Evolutionary conservation across 2,888 invertebrate species (phyloP).

Genomic region (Drosophila rubida): DNA sequence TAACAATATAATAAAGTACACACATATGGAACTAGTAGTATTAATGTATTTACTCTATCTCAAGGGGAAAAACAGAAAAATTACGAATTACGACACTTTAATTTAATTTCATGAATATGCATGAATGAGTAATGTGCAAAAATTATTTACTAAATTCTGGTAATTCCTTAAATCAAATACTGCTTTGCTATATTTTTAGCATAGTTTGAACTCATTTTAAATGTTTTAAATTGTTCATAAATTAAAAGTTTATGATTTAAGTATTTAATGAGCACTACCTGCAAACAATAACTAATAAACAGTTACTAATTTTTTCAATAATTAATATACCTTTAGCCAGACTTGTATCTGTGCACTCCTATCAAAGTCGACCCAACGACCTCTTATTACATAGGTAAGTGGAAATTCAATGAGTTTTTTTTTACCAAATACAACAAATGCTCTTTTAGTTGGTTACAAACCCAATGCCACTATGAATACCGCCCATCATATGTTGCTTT

Average conservation of each 20-base stretch:
- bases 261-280: background rate
- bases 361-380: slow-evolving; percentile 91
- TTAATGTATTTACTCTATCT: background rate
- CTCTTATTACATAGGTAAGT: slow-evolving; percentile 92
- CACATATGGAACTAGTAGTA: background rate
- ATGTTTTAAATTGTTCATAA: too few species aligned
- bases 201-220: too few species aligned
- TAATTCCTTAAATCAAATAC: too few species aligned
- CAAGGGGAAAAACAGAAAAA: background rate
- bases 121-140: too few species aligned
- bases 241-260: too few species aligned
- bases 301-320: background rate
- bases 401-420: background rate
- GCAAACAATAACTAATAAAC: background rate
- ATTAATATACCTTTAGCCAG: slow-evolving; percentile 88
- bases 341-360: slow-evolving; percentile 96
- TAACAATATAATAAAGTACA: slow-evolving; percentile 2
- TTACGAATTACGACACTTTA: background rate
- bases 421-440: background rate
- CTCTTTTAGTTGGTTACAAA: slow-evolving; percentile 91
- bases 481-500: slow-evolving; percentile 97
- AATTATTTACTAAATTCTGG: too few species aligned
- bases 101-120: too few species aligned
- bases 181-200: too few species aligned
- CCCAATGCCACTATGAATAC: slow-evolving; percentile 96